Percentiles rank a stretch among this genome's conserved stretches.
phyloP scores from a whole-genome alignment of 2,113 vertebrate genomes.

The Eudorcas thomsonii region DNA sequence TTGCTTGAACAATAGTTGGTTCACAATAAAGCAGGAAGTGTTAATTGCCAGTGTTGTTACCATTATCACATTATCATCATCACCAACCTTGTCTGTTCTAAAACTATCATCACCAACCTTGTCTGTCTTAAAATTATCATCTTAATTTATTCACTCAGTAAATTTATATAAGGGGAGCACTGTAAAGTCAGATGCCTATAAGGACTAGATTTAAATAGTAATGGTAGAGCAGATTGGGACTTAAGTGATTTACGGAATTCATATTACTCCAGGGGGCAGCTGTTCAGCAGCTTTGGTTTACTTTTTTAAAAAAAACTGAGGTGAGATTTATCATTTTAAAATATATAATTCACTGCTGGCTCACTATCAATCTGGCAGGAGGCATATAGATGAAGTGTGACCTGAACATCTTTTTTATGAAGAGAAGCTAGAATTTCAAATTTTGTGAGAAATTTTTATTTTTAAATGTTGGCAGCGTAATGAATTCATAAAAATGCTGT shows the following conservation, averaged over 20 bases:
- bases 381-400: background rate
- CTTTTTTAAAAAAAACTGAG: background rate
- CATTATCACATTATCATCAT: background rate
- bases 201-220: background rate
- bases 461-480: slow-evolving; percentile 42
- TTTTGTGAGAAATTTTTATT: slow-evolving; percentile 42
- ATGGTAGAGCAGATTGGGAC: background rate
- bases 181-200: background rate
- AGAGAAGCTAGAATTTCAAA: background rate
- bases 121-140: background rate
- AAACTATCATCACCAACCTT: background rate
- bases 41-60: background rate
- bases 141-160: background rate
- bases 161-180: background rate
- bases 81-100: no score
- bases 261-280: background rate
- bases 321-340: background rate
- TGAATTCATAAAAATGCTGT: slow-evolving; percentile 27
- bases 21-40: background rate
- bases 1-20: background rate
- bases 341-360: background rate
- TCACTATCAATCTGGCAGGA: background rate
- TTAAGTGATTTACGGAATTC: background rate
- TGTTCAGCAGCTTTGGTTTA: background rate
- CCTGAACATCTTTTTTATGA: slow-evolving; percentile 32